Base-by-base conservation (phyloP, 2,888 invertebrate genomes). In the Sphaerophoria rueppellii region DNA sequence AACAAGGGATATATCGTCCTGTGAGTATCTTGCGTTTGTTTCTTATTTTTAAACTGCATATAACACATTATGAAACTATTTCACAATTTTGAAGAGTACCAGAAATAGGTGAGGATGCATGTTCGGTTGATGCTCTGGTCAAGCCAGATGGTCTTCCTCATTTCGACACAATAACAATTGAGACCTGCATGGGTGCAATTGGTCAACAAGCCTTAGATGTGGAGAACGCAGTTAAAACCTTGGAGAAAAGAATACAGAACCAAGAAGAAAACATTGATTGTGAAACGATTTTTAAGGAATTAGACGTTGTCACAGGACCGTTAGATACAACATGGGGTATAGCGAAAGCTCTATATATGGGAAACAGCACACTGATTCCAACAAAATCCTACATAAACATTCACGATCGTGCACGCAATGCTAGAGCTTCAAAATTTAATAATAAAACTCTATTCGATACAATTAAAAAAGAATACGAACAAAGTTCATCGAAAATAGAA, bases 321-420 rank as follows among this genome's bases (percentile, higher is more conserved):
- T 91, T 98, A 61, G 96, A 97, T 89, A 94, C 95, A 63, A 96
- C 96, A 4, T 98, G 97, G 97, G 96, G 97, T 9, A 93, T 97
- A 88, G 95, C 97, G 0, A 98, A 97, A 91, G 95, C 96, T 4
- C 91, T 98, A 11, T 97, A 96, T 89, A 92, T 96, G 65, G 96
- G 96, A 5, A 96, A 96, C 89, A 95, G 95, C 88, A 94, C 95
- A 0, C 90, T 95, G 11, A 96, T 97, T 94, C 96, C 97, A 0
- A 95, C 95, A 4, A 95, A 95, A 88, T 94, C 94, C 60, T 97
- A 96, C 89, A 92, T 95, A 88, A 94, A 95, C 88, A 95, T 98
- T 86, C 96, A 97, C 88, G 95, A 96, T 82, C 93, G 97, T 87
- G 96, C 97, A 0, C 93, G 95, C 87, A 93, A 94, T 89, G 97